Conservation (phyloP, 53 echinoderm and acorn worm genomes). For the Crossaster papposus region DNA sequence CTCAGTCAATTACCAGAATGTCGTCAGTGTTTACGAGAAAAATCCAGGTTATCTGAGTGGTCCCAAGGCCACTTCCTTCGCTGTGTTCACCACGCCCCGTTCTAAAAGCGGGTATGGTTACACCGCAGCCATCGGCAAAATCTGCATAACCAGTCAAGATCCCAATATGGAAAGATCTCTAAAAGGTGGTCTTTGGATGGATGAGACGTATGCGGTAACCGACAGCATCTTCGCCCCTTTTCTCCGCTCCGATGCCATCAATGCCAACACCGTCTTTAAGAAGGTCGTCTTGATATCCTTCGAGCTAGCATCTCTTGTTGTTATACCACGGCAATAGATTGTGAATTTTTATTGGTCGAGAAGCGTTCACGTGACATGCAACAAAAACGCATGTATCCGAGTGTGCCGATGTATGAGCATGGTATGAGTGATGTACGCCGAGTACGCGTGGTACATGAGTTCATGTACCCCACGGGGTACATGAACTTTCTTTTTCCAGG, state of each 20-base stretch:
- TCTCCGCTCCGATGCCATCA: no score
- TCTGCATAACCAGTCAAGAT: conserved; percentile 41
- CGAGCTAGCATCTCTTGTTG: conserved; percentile 22
- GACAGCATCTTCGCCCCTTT: conserved; percentile 50
- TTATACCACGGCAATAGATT: no score
- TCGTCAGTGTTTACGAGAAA: no score
- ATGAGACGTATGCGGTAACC: conserved; percentile 18
- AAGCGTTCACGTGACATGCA: no score
- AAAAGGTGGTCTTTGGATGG: conserved; percentile 1
- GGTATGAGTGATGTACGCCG: no score
- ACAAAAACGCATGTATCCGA: no score
- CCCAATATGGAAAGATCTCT: conserved; percentile 2
- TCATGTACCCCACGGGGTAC: no score
- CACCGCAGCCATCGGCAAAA: conserved; percentile 24
- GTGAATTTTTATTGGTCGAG: no score
- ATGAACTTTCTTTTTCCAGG: no score
- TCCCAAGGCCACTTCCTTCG: background rate
- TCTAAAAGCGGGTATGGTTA: conserved; percentile 11
- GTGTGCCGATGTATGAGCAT: no score
- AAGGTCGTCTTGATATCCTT: conserved; percentile 8
- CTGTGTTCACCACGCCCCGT: background rate
- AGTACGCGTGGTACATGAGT: no score
- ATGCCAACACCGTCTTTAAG: conserved; percentile 20
- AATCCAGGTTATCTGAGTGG: background rate
- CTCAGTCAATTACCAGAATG: background rate